Percentiles rank a stretch among this genome's conserved stretches.
These are phyloP conservation scores for Nothoprocta pentlandii DNA, from an alignment of 2,113 vertebrate genomes.

Conservation along the genomic window DNA sequence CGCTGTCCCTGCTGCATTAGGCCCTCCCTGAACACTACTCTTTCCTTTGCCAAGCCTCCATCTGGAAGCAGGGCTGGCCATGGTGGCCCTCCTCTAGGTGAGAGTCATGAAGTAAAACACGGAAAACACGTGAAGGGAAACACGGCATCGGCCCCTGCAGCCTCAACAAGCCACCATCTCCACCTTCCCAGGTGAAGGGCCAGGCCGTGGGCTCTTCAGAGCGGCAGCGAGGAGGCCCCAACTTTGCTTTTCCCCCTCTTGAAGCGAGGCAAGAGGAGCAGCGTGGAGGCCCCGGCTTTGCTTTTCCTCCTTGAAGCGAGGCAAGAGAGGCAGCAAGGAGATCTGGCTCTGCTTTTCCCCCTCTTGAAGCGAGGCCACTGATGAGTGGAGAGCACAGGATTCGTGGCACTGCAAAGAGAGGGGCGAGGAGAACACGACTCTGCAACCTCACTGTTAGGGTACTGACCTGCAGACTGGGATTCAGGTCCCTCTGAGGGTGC, in stretches of 20 bases:
- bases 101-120: neutral
- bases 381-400: fast-evolving
- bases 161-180: fast-evolving
- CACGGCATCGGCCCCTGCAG: fast-evolving
- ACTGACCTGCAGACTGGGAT: neutral
- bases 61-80: neutral
- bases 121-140: neutral
- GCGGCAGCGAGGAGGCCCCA: no score
- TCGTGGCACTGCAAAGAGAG: neutral
- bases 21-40: neutral
- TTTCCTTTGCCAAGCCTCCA: neutral
- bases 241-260: no score
- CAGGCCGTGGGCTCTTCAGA: neutral
- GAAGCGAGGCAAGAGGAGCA: neutral
- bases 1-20: neutral
- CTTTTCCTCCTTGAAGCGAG: neutral
- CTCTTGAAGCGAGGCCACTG: neutral
- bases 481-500: conserved; percentile 27
- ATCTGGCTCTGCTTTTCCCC: fast-evolving
- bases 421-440: neutral
- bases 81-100: neutral
- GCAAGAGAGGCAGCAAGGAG: neutral
- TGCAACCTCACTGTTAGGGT: fast-evolving
- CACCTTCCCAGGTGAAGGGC: neutral
- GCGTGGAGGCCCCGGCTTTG: neutral